Conservation (phyloP, 2,888 invertebrate species). For the Odontomyia ornata region DNA sequence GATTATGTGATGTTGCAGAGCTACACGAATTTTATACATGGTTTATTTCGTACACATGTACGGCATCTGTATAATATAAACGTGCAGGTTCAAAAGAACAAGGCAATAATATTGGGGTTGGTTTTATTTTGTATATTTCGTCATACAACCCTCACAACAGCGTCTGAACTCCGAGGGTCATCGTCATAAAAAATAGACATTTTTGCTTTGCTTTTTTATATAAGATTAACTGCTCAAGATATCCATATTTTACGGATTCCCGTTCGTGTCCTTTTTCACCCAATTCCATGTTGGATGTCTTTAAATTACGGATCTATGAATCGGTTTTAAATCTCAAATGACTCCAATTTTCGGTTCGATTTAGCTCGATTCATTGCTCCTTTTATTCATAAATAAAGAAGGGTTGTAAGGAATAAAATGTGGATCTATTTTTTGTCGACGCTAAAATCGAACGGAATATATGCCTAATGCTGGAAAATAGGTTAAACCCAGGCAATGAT, state of each 20-base stretch:
- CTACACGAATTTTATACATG: constrained; percentile 1
- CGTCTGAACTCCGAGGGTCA: too few species aligned
- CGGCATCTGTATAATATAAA: neutral
- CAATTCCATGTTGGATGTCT: too few species aligned
- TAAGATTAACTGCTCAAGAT: too few species aligned
- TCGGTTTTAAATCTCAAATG: neutral
- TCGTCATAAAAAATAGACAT: too few species aligned
- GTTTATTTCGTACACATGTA: neutral
- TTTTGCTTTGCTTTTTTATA: too few species aligned
- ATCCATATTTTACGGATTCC: too few species aligned
- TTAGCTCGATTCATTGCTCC: neutral
- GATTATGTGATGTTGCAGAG: constrained; percentile 14
- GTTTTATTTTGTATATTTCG: too few species aligned
- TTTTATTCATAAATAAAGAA: neutral
- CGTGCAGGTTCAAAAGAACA: neutral
- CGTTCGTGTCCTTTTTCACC: too few species aligned
- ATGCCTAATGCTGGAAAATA: constrained; percentile 1
- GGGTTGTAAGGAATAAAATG: too few species aligned
- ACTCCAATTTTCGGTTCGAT: neutral
- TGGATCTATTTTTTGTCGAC: neutral
- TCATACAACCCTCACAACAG: too few species aligned
- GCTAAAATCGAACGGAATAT: neutral
- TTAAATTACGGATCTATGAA: neutral
- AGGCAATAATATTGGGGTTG: too few species aligned
- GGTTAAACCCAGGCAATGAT: neutral